Percentiles rank a stretch among this genome's conserved stretches.
Evolutionary conservation across 1,140 invertebrate species (phyloP).

Genomic region (Calosoma granatense): DNA sequence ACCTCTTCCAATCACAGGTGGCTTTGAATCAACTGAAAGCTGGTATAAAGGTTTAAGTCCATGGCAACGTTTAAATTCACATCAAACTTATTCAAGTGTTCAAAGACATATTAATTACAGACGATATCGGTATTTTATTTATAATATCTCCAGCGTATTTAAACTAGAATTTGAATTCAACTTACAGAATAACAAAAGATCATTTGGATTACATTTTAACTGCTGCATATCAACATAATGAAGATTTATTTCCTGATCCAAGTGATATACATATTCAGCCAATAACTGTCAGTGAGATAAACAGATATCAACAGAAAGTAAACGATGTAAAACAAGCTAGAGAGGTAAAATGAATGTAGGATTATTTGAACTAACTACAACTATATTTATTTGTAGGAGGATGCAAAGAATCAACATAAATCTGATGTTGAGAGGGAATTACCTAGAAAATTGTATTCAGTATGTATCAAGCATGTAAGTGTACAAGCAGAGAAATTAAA

Average conservation of each 20-base stretch:
- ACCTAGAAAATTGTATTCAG: no score
- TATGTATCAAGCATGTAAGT: no score
- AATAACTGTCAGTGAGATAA: conserved; percentile 44
- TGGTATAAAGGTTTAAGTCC: conserved; percentile 33
- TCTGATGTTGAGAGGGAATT: no score
- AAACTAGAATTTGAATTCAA: no score
- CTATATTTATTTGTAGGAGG: not conserved
- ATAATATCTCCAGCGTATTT: no score
- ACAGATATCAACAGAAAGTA: no score
- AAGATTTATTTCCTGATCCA: conserved; percentile 46
- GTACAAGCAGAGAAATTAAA: no score
- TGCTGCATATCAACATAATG: conserved; percentile 47
- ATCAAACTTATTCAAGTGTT: conserved; percentile 48
- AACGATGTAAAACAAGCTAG: conserved; percentile 18
- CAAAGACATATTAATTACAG: conserved; percentile 40
- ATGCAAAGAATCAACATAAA: not conserved
- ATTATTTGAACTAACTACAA: not conserved
- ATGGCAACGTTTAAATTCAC: conserved; percentile 45
- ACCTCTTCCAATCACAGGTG: conserved; percentile 35
- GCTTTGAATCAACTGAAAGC: conserved; percentile 27
- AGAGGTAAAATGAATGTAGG: not conserved
- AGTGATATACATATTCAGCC: conserved; percentile 46
- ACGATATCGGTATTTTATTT: conserved; percentile 24
- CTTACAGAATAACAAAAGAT: conserved; percentile 39
- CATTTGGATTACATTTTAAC: conserved; percentile 47